Evolutionary conservation across 2,113 vertebrate species (phyloP), one percentile per base, ranked within the genome.

Genomic region (Erythrolamprus reginae): DNA sequence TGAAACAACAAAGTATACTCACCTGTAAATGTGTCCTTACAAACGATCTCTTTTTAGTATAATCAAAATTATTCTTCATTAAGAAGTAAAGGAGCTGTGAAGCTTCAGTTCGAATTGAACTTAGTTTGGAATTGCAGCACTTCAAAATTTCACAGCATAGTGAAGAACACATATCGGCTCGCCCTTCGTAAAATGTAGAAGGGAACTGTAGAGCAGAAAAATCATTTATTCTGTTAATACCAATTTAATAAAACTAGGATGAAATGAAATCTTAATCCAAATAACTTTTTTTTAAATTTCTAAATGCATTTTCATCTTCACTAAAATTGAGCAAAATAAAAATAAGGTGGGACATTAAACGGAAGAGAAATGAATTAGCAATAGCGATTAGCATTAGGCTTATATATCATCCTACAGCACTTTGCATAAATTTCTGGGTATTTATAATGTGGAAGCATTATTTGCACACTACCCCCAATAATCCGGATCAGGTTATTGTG

Each of bases 1-100:
- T 4, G 1, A 58, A n/a, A 77, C 10, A 48, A 87, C 65, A 6
- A 51, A 58, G 33, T 13, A 24, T 15, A 96, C 96, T 56, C 82
- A 99, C 99, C 96, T 99, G 99, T 77, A 99, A 93, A 96, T 99
- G 99, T 0, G 99, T 99, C 93, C 99, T 97, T 84, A 99, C 99
- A 83, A 99, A 99, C 86, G 98, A 99, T 88, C 98, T 99, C 95
- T 99, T 98, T 5, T 98, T 97, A 0, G 98, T 99, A 97, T 99
- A 99, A 96, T 99, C 99, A n/a, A 99, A 99, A 96, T 99, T 99
- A 96, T 99, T 99, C 94, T 98, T 98, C 99, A 99, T 99, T 91
- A 99, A 97, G 95, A 99, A 99, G 94, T 99, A 99, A 17, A 99
- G 98, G 86, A 99, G 97, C 85, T 99, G 98, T 0, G 99, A 99